These are phyloP conservation scores for Aphis gossypii DNA, from an alignment of 1,140 invertebrate genomes.

Conservation along the genomic window DNA sequence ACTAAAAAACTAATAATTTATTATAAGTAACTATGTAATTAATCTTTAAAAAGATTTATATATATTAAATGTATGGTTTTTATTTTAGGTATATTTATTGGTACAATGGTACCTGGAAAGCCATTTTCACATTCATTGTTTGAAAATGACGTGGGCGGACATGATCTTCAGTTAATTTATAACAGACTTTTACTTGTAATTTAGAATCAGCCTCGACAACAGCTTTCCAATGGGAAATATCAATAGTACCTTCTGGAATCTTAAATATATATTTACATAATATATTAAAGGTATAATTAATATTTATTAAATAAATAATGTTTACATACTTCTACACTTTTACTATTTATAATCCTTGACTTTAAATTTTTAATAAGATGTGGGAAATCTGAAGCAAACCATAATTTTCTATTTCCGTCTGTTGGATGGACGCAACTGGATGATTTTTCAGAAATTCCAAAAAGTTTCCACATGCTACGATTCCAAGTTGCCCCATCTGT, in stretches of 20 bases:
- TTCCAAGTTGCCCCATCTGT: slow-evolving; percentile 61
- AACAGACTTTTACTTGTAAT: neutral
- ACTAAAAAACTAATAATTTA: too few relatives aligned
- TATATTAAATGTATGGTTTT: neutral
- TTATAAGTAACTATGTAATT: too few relatives aligned
- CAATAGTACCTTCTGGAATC: slow-evolving; percentile 58
- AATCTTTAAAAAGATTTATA: neutral
- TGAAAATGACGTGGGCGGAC: neutral
- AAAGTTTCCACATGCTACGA: slow-evolving; percentile 59
- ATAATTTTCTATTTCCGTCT: slow-evolving; percentile 15
- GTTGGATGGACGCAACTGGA: slow-evolving; percentile 11
- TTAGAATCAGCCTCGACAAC: neutral
- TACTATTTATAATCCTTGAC: slow-evolving; percentile 14
- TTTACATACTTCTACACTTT: slow-evolving; percentile 16
- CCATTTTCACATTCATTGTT: slow-evolving; percentile 54
- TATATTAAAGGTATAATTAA: slow-evolving; percentile 58
- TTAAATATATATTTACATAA: slow-evolving; percentile 46
- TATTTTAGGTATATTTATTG: neutral
- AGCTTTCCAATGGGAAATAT: slow-evolving; percentile 35
- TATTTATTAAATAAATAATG: slow-evolving; percentile 6
- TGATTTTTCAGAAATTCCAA: slow-evolving; percentile 56
- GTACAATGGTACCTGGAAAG: slow-evolving; percentile 52
- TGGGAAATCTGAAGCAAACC: too few relatives aligned
- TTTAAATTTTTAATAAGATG: slow-evolving; percentile 47
- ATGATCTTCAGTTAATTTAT: neutral